Conservation (phyloP, 1,140 invertebrate species). For the Drosophila pseudoobscura region DNA sequence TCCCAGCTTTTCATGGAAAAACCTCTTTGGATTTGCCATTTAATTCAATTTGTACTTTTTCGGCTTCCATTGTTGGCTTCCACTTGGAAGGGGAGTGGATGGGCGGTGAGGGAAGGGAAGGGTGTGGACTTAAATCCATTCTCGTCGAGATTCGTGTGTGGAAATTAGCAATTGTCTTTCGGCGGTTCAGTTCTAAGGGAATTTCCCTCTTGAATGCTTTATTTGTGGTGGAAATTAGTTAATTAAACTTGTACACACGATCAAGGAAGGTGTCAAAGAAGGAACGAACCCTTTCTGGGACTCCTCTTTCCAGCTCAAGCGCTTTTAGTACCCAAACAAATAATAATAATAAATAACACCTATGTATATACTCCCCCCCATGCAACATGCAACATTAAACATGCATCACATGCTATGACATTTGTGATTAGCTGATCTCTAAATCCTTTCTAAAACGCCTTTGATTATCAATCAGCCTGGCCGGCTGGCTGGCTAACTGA, state of each 20-base stretch:
- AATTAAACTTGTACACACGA: no score
- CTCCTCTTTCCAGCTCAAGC: no score
- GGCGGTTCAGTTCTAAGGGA: constrained; percentile 22
- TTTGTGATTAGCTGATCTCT: background rate
- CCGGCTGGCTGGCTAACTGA: constrained; percentile 61
- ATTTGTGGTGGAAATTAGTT: constrained; percentile 1
- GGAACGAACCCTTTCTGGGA: background rate
- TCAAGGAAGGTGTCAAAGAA: no score
- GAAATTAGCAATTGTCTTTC: constrained; percentile 39
- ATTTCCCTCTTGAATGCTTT: constrained; percentile 10
- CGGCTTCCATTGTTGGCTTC: constrained; percentile 25
- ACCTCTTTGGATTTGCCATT: constrained; percentile 23
- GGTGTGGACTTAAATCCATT: constrained; percentile 3
- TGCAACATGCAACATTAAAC: constrained; percentile 7
- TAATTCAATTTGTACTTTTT: constrained; percentile 48
- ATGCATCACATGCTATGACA: constrained; percentile 1
- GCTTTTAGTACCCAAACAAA: background rate
- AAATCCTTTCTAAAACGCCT: constrained; percentile 74
- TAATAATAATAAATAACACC: no score
- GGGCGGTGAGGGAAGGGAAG: background rate
- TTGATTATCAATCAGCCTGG: constrained; percentile 71
- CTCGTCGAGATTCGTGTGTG: constrained; percentile 28
- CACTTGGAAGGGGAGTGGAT: background rate
- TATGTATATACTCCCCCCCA: background rate
- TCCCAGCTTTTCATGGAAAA: constrained; percentile 33